A percentile compares a stretch with the other conserved stretches of the same genome.
These are phyloP conservation scores for Salvelinus sp. DNA, from an alignment of 2,113 vertebrate species.

Conservation along the genomic window DNA sequence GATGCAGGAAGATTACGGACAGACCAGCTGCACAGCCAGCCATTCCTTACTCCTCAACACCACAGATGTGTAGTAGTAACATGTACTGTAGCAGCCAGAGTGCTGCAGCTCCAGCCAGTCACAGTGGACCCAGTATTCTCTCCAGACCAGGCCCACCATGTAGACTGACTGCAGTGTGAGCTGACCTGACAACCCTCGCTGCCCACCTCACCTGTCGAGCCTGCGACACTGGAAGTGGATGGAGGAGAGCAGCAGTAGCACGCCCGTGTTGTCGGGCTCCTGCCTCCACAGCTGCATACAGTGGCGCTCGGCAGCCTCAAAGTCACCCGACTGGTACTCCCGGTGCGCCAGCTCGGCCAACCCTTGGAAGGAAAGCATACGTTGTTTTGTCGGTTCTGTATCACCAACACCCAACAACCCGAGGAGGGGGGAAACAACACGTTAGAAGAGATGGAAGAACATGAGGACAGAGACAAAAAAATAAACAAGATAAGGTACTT, in stretches of 20 bases:
- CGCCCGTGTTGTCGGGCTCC: conserved; percentile 98
- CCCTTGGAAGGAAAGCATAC: conserved; percentile 99
- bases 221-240: conserved; percentile 99
- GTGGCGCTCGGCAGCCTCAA: conserved; percentile 98
- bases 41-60: not conserved
- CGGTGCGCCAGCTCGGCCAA: conserved; percentile 99
- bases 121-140: conserved; percentile 21
- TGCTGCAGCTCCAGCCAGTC: not conserved
- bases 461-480: conserved; percentile 67
- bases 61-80: not conserved
- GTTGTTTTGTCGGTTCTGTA: conserved; percentile 97
- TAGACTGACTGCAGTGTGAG: not conserved
- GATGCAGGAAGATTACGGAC: not conserved
- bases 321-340: conserved; percentile 98
- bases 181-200: not conserved
- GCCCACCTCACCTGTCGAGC: conserved; percentile 89
- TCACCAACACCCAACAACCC: conserved; percentile 88
- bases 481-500: conserved; percentile 39
- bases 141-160: conserved; percentile 15
- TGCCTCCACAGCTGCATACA: conserved; percentile 99
- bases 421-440: conserved; percentile 85
- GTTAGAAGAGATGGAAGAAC: conserved; percentile 88
- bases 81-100: not conserved
- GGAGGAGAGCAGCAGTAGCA: conserved; percentile 94
- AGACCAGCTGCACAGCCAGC: conserved; percentile 3